Conservation (phyloP, 2,797 vertebrate species). For the Artibeus jamaicensis region DNA sequence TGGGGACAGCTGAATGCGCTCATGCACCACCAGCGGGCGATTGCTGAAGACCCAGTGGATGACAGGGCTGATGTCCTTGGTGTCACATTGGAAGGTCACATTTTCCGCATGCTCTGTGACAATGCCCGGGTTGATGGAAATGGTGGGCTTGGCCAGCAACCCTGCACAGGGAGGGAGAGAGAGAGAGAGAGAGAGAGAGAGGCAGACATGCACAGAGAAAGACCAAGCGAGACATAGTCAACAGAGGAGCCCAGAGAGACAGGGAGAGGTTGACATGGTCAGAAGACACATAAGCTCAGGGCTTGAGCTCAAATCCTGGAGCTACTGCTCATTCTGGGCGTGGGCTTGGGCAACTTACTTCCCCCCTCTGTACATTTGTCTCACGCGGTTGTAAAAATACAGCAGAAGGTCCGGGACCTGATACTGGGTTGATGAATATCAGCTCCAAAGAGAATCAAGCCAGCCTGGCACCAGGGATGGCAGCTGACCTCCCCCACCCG, state of each 20-base stretch:
- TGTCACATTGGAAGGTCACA: background rate
- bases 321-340: background rate
- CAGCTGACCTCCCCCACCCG: background rate
- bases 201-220: background rate
- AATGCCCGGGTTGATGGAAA: background rate
- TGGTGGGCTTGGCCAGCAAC: background rate
- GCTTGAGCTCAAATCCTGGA: background rate
- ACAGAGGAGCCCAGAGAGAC: background rate
- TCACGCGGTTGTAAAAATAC: background rate
- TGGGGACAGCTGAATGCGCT: background rate
- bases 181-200: background rate
- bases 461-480: background rate
- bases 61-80: rapidly evolving
- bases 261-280: background rate
- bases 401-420: background rate
- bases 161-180: background rate
- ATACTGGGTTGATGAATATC: background rate
- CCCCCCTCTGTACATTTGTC: background rate
- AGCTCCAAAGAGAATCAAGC: background rate
- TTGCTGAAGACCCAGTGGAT: background rate
- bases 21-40: background rate
- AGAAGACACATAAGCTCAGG: background rate
- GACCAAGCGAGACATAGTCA: background rate
- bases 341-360: background rate
- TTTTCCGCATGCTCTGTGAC: background rate